A percentile compares a stretch with the other conserved stretches of the same genome.
phyloP scores from a whole-genome alignment of 2,888 invertebrate genomes.

The Dichetophora obliterata region DNA sequence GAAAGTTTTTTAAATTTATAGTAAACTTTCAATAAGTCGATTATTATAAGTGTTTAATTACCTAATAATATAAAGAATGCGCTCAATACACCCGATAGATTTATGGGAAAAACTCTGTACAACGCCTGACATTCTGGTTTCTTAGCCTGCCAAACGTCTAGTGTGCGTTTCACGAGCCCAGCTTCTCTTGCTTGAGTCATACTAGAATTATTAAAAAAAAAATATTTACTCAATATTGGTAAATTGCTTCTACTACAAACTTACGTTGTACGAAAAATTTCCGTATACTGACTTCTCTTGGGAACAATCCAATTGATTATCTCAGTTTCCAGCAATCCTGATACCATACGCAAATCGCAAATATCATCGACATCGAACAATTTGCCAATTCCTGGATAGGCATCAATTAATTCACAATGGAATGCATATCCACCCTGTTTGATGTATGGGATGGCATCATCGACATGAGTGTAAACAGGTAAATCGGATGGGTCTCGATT shows the following conservation, averaged over 20 bases:
- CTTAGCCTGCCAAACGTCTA: slow-evolving; percentile 31
- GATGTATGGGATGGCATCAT: slow-evolving; percentile 68
- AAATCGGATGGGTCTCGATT: slow-evolving; percentile 54
- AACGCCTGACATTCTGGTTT: slow-evolving; percentile 43
- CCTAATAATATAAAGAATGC: slow-evolving; percentile 43
- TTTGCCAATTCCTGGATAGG: slow-evolving; percentile 68
- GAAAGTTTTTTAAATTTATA: not conserved
- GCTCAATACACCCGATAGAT: slow-evolving; percentile 40
- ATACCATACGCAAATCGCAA: slow-evolving; percentile 69
- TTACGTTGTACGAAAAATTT: slow-evolving; percentile 66
- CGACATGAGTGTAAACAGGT: slow-evolving; percentile 58
- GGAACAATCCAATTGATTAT: slow-evolving; percentile 66
- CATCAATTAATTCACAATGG: slow-evolving; percentile 70
- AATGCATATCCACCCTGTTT: slow-evolving; percentile 71
- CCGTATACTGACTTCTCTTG: slow-evolving; percentile 68
- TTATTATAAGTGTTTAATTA: too few relatives aligned
- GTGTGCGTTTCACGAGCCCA: slow-evolving; percentile 39
- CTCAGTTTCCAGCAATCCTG: slow-evolving; percentile 61
- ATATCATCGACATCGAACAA: slow-evolving; percentile 70
- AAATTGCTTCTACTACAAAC: slow-evolving; percentile 24
- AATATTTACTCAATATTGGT: too few relatives aligned
- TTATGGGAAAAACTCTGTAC: slow-evolving; percentile 46
- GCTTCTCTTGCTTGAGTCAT: slow-evolving; percentile 40
- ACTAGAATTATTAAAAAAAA: slow-evolving; percentile 20
- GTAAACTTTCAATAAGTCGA: too few relatives aligned